Conservation (phyloP, 2,113 vertebrate genomes). For the Raja brachyura region DNA sequence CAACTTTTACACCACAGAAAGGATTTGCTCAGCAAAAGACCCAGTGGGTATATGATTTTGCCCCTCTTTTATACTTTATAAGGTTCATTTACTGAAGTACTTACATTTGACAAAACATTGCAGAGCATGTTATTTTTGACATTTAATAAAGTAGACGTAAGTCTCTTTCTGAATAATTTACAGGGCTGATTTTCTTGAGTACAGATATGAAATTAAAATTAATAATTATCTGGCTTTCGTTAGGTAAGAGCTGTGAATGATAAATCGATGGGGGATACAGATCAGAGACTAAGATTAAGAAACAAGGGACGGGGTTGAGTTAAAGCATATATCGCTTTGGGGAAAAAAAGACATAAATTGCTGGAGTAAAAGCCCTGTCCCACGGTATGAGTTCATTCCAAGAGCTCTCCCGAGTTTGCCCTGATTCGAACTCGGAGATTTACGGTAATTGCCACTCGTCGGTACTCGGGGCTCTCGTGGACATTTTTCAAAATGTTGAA, state of each 20-base stretch:
- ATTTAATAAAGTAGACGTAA: constrained; percentile 32
- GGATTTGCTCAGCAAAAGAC: constrained; percentile 40
- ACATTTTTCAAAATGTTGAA: too few relatives aligned
- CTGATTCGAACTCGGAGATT: too few relatives aligned
- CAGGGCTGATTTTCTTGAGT: background rate
- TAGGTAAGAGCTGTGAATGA: background rate
- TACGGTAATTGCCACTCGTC: too few relatives aligned
- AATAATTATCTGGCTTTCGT: background rate
- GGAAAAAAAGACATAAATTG: too few relatives aligned
- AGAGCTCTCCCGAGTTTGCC: too few relatives aligned
- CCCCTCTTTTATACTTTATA: background rate
- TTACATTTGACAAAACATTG: constrained; percentile 34
- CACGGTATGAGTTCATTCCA: too few relatives aligned
- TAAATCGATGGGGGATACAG: background rate
- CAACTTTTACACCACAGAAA: constrained; percentile 59
- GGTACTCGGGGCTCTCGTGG: too few relatives aligned
- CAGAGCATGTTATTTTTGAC: constrained; percentile 1
- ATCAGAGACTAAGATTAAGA: too few relatives aligned
- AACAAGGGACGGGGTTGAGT: too few relatives aligned
- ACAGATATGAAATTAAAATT: background rate
- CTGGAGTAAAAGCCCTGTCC: too few relatives aligned
- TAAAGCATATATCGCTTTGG: too few relatives aligned
- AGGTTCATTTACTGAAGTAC: constrained; percentile 25
- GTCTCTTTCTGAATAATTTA: constrained; percentile 21
- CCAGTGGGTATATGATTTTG: constrained; percentile 4